These are phyloP conservation scores for Cliona cf. orientalis DNA, from an alignment of 37 sponge, comb jelly and placozoan species.

Conservation along the genomic window DNA sequence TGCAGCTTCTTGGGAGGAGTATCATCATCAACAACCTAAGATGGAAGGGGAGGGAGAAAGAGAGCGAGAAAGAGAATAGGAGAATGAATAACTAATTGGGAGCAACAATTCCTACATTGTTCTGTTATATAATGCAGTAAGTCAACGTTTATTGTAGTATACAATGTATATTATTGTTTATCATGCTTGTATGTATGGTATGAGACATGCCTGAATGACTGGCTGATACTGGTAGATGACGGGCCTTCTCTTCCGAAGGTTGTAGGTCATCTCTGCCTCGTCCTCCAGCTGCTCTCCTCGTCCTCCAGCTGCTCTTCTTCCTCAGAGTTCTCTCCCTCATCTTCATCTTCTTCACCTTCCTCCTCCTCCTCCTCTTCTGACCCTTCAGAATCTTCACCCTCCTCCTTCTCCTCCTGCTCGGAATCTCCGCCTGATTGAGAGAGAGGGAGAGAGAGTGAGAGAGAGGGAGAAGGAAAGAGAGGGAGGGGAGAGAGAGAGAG, in stretches of 20 bases:
- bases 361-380: not conserved
- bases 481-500: no score
- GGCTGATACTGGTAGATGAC: slow-evolving; percentile 82
- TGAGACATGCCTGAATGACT: slow-evolving; percentile 45
- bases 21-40: slow-evolving; percentile 30
- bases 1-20: slow-evolving; percentile 23
- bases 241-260: slow-evolving; percentile 82
- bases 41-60: not conserved
- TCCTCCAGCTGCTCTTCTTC: slow-evolving; percentile 54
- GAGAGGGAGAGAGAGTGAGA: not conserved
- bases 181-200: no score
- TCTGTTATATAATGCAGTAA: not conserved
- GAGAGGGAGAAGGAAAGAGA: not conserved
- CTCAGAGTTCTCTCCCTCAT: slow-evolving; percentile 54
- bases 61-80: not conserved
- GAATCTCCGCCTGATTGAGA: not conserved
- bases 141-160: no score
- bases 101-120: not conserved
- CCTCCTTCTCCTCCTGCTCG: not conserved
- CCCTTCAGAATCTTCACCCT: not conserved
- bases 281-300: slow-evolving; percentile 39
- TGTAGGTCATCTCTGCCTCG: slow-evolving; percentile 67
- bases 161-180: no score
- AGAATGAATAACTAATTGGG: not conserved
- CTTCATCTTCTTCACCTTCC: slow-evolving; percentile 37